These are phyloP conservation scores for Parazoanthus darwini DNA, from an alignment of 92 coral and sea anemone species.

Conservation along the genomic window DNA sequence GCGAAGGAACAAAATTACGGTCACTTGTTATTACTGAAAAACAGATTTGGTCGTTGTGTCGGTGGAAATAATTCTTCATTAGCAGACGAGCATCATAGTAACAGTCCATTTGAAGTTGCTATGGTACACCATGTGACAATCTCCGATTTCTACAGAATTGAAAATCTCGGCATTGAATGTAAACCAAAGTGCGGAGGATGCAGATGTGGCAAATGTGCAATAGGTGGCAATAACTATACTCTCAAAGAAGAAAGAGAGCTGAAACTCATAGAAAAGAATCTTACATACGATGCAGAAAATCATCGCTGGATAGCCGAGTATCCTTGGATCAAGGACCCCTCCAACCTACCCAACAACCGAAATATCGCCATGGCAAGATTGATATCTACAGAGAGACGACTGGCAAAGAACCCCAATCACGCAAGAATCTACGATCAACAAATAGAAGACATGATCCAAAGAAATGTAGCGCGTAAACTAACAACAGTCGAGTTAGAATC, in stretches of 20 bases:
- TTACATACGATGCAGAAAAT: constrained; percentile 5
- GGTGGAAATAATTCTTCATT: constrained; percentile 39
- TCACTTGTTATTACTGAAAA: constrained; percentile 49
- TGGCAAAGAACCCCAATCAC: constrained; percentile 15
- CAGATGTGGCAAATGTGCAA: constrained; percentile 8
- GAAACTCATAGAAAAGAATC: constrained; percentile 24
- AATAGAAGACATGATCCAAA: constrained; percentile 20
- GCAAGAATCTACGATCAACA: constrained; percentile 1
- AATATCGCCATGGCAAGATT: constrained; percentile 3
- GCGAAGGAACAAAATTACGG: constrained; percentile 41
- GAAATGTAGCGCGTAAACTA: constrained; percentile 17
- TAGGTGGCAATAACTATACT: not conserved
- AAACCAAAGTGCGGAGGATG: not conserved
- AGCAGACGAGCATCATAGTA: not conserved
- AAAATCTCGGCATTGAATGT: not conserved
- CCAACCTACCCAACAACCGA: constrained; percentile 20
- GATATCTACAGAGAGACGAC: constrained; percentile 11
- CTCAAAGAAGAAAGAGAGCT: constrained; percentile 38
- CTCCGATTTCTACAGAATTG: constrained; percentile 8
- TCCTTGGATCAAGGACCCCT: constrained; percentile 46
- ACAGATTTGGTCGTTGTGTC: constrained; percentile 53
- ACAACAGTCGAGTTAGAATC: not conserved
- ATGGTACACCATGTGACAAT: constrained; percentile 29
- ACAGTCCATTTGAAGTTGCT: constrained; percentile 1
- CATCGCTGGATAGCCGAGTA: constrained; percentile 40